Conservation (phyloP, 2,888 invertebrate genomes). For the Metellina segmentata region DNA sequence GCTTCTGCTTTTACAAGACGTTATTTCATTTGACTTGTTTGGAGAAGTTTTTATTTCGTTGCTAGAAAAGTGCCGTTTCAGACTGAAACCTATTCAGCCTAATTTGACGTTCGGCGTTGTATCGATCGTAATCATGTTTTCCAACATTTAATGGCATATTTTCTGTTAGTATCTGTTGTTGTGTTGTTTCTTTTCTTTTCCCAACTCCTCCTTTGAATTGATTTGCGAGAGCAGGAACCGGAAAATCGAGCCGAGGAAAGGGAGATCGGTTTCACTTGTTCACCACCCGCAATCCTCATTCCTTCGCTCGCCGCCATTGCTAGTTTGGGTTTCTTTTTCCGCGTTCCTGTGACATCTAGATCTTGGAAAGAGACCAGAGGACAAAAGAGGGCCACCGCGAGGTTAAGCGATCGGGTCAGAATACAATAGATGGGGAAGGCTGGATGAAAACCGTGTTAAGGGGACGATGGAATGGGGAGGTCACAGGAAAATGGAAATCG, state of each 20-base stretch:
- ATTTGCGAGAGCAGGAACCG: background rate
- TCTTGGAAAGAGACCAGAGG: conserved; percentile 7
- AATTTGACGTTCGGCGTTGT: no score
- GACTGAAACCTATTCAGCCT: no score
- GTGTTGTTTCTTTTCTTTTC: background rate
- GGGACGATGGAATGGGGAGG: background rate
- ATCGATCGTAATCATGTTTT: no score
- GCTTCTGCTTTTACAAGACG: no score
- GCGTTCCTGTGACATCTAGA: background rate
- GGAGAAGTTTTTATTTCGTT: no score
- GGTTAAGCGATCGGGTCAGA: background rate
- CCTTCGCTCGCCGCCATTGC: background rate
- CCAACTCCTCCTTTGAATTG: background rate
- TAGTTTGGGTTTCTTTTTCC: background rate
- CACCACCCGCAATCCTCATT: background rate
- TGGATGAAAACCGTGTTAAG: conserved; percentile 18
- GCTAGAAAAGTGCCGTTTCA: no score
- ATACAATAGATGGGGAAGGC: no score
- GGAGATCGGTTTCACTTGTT: background rate
- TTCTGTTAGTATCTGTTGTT: background rate
- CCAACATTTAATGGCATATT: no score
- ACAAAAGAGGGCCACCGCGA: background rate
- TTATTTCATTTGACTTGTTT: no score
- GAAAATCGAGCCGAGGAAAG: conserved; percentile 11
- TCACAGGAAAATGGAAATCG: conserved; percentile 1